These are phyloP conservation scores for Lithosia quadra DNA, from an alignment of 2,888 invertebrate genomes.

Conservation along the genomic window DNA sequence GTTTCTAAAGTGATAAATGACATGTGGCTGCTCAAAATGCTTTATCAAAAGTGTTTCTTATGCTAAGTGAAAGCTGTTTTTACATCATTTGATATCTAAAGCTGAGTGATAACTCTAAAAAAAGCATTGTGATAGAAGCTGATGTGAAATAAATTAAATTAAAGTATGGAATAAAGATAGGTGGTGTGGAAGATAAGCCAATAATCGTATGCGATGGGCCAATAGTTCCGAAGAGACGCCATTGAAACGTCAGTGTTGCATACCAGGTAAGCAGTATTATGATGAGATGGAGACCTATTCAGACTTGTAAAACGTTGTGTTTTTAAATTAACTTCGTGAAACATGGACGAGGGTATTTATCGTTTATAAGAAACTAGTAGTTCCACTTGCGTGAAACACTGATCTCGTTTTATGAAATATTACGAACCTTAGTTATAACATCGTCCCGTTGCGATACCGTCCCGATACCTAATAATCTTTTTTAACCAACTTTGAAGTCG, in stretches of 20 bases:
- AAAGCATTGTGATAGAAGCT: conserved; percentile 15
- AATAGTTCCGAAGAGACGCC: background rate
- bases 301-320: background rate
- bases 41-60: conserved; percentile 37
- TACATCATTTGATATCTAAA: conserved; percentile 21
- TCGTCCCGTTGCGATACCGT: too few relatives aligned
- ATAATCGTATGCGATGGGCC: background rate
- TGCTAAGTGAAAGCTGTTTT: conserved; percentile 27
- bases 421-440: too few relatives aligned
- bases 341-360: too few relatives aligned
- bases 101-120: conserved; percentile 28
- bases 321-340: too few relatives aligned
- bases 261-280: background rate
- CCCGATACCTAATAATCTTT: too few relatives aligned
- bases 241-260: background rate
- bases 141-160: conserved; percentile 35
- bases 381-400: too few relatives aligned
- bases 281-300: conserved; percentile 1
- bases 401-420: too few relatives aligned
- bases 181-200: conserved; percentile 5
- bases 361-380: too few relatives aligned
- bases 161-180: conserved; percentile 19
- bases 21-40: conserved; percentile 29
- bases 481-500: too few relatives aligned
- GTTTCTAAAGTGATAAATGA: conserved; percentile 38